Evolutionary conservation across 1,140 invertebrate genomes (phyloP), one percentile per base, ranked within the genome.

Genomic region (Melipona quadrifasciata): DNA sequence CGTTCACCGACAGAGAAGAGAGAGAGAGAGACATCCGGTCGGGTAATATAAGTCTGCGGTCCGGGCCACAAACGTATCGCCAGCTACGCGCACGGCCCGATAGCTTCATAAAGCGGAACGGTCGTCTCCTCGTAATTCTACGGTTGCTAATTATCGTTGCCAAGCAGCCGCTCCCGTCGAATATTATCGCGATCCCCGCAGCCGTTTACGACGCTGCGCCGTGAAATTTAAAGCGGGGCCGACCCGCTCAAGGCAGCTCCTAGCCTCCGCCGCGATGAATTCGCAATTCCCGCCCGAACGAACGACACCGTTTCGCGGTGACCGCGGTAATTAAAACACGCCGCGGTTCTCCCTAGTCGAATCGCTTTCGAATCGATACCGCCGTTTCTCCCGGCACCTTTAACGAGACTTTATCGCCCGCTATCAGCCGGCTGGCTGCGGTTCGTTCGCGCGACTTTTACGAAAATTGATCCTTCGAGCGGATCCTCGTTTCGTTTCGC

Each of bases 141-240:
- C 73, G n/a, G 85, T 77, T 53, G 73, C 68, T 87, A 87, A 87
- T 87, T 87, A 81, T 72, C 79, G 34, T 82, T 58, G 61, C 61
- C 67, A 58, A 77, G 72, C 84, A 82, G 74, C 73, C 64, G 51
- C 82, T 78, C 39, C 53, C 68, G 57, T 57, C 74, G 79, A 64
- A 87, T 64, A 80, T 65, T 86, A 86, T 82, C 79, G 53, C 65
- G 74, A 86, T 86, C 86, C 61, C 76, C 73, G 16, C 61, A n/a
- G n/a, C 53, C 61, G 47, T 74, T 82, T 82, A 82, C 71, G 57
- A 72, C 47, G 27, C 21, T 21, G 27, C 57, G 58, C n/a, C 58
- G 75, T 82, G 70, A 82, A 82, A 82, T 53, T 65, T 61, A 39
- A 70, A 64, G 58, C 39, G 57, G 16, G 53, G 21, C 2, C 24